Percentiles rank a stretch among this genome's conserved stretches.
Evolutionary conservation across 2,113 vertebrate species (phyloP).

Genomic region (Xenus cinereus): DNA sequence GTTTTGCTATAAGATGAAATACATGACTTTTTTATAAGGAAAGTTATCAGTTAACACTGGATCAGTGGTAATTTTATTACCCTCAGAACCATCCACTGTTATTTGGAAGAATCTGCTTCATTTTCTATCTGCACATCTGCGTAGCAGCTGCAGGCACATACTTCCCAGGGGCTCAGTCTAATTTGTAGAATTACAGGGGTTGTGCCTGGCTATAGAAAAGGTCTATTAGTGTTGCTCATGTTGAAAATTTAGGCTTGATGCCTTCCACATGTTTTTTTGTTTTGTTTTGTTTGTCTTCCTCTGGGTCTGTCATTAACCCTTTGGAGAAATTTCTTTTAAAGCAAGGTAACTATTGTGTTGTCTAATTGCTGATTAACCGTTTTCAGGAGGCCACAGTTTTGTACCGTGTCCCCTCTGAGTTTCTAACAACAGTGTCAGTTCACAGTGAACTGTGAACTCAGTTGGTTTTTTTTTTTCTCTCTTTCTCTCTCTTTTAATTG

Average conservation of each 20-base stretch:
- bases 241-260: slow-evolving; percentile 71
- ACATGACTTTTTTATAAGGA: background rate
- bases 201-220: slow-evolving; percentile 69
- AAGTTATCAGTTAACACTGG: background rate
- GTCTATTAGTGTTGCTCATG: slow-evolving; percentile 73
- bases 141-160: slow-evolving; percentile 71
- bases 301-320: slow-evolving; percentile 60
- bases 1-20: background rate
- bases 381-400: background rate
- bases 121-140: slow-evolving; percentile 64
- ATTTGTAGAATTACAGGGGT: slow-evolving; percentile 76
- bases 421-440: background rate
- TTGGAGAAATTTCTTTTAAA: slow-evolving; percentile 29
- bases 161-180: slow-evolving; percentile 73
- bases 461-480: background rate
- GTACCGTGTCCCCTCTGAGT: background rate
- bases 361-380: background rate
- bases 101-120: slow-evolving; percentile 44
- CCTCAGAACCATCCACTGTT: slow-evolving; percentile 17
- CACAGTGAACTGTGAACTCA: background rate
- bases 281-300: slow-evolving; percentile 32
- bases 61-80: slow-evolving; percentile 38
- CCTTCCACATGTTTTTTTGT: slow-evolving; percentile 74
- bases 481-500: background rate
- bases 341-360: background rate